Base-by-base conservation (phyloP, 2,797 vertebrate species). In the Leuciscus waleckii region DNA sequence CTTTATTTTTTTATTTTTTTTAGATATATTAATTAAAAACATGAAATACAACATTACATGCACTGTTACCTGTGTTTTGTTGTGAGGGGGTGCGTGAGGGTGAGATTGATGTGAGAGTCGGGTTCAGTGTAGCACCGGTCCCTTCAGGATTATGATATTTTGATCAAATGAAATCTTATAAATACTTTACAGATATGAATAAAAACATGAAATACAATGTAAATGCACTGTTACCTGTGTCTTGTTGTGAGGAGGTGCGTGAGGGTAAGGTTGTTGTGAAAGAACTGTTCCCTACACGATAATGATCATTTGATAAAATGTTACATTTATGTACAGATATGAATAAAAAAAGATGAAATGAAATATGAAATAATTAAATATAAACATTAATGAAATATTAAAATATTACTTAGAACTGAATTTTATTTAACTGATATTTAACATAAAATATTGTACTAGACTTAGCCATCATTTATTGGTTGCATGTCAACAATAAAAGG, bases 211-310 rank as follows among this genome's bases (percentile, higher is more conserved):
- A 41, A 41, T 41, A 41, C 8, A 9, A 41, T 8, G 2, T 41
- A 41, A 41, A 41, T 0, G 39, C 7, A 41, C 7, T 6, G 26
- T 46, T 46, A 46, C 43, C 43, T 43, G 11, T 46, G 43, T 3
- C 0, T 1, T 43, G 10, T 46, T 29, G 54, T 23, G 54, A 8
- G 54, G 7, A 1, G 19, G 2, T 56, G 54, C 0, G 54, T 56
- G 54, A 1, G 54, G 7, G 54, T 56, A 0, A 56, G 54, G 0
- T 17, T 49, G 14, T 0, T 56, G 54, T 23, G 19, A 8, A 0
- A 56, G 21, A 9, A 56, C 0, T 3, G 54, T 2, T 0, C 3
- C 9, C 23, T 58, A 3, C 2, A 26, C 14, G 10, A 61, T 61
- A 13, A 14, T 13, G 11, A 29, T 63, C 26, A 63, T 63, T 16